Conservation (phyloP, 2,113 vertebrate genomes). For the Ophthalmolycus amberensis region DNA sequence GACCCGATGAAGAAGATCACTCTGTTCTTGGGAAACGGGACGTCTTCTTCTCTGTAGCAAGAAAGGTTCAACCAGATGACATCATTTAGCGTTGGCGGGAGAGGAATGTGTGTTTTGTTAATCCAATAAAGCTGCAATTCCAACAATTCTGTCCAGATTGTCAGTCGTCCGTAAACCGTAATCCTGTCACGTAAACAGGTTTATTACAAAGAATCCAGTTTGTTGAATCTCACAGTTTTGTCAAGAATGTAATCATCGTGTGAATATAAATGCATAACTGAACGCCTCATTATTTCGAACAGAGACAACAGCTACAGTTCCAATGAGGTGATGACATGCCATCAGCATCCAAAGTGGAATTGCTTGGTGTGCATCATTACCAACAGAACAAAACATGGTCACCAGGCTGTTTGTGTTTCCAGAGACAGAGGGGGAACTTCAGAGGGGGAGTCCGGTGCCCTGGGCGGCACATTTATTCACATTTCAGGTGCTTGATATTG, state of each 20-base stretch:
- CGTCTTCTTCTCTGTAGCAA: too few species aligned
- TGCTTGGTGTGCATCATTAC: constrained; percentile 45
- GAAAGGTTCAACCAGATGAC: not conserved
- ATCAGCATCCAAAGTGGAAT: constrained; percentile 30
- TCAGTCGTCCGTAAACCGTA: not conserved
- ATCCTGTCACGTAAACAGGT: not conserved
- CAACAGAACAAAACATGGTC: constrained; percentile 18
- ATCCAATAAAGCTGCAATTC: constrained; percentile 7
- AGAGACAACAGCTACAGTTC: not conserved
- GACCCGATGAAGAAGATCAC: too few species aligned
- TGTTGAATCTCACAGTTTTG: not conserved
- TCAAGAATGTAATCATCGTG: not conserved
- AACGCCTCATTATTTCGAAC: constrained; percentile 18
- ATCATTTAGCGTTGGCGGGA: not conserved
- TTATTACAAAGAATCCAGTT: not conserved
- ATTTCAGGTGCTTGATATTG: constrained; percentile 11
- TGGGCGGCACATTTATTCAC: not conserved
- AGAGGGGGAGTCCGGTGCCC: constrained; percentile 2
- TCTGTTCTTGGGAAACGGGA: too few species aligned
- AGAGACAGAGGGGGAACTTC: constrained; percentile 15
- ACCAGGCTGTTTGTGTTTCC: constrained; percentile 18
- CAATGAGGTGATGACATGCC: not conserved
- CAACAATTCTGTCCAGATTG: not conserved
- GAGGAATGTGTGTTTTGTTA: not conserved
- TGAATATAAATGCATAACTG: not conserved